A percentile compares a stretch with the other conserved stretches of the same genome.
These are phyloP conservation scores for Willisornis vidua DNA, from an alignment of 2,113 vertebrate species.

Conservation along the genomic window DNA sequence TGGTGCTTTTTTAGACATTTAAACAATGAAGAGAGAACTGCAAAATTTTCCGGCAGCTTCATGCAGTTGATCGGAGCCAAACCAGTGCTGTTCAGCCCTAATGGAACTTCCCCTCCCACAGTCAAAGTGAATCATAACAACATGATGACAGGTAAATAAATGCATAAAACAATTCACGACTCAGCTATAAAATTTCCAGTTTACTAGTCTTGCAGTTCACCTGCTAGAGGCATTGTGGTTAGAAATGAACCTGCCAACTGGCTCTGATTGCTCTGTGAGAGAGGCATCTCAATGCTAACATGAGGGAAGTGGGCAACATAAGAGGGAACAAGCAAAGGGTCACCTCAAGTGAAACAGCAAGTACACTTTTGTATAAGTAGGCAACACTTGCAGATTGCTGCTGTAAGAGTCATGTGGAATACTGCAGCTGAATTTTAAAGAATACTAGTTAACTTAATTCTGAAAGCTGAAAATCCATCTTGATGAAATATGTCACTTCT, in stretches of 20 bases:
- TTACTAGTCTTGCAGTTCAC: background rate
- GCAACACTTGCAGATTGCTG: background rate
- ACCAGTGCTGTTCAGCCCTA: background rate
- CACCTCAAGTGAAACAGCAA: background rate
- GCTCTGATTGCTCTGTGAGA: background rate
- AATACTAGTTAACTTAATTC: background rate
- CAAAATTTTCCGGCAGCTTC: background rate
- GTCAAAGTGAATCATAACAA: background rate
- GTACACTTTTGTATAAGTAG: background rate
- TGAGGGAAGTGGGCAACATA: accelerated
- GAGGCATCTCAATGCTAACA: background rate
- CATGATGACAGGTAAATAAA: background rate
- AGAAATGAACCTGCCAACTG: background rate
- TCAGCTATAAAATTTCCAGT: background rate
- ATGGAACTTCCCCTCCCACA: background rate
- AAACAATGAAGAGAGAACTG: background rate
- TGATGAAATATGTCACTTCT: background rate
- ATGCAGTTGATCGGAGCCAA: background rate
- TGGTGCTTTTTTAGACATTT: background rate
- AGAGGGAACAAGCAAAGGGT: background rate
- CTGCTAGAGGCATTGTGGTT: background rate
- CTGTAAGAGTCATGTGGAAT: background rate
- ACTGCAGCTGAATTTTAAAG: background rate
- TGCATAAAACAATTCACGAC: background rate
- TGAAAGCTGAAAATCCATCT: background rate